Conservation (phyloP, 2,888 invertebrate genomes). For the Thalpophila matura region DNA sequence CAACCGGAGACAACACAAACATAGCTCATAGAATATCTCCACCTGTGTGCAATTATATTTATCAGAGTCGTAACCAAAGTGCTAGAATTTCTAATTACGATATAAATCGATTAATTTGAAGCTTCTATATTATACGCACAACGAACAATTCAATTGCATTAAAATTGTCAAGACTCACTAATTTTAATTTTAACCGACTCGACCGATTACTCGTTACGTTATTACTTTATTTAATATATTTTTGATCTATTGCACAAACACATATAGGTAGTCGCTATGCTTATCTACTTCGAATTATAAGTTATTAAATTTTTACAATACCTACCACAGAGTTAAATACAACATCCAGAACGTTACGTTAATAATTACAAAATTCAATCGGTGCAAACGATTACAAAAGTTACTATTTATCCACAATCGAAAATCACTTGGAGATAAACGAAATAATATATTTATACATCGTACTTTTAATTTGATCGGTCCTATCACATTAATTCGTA, state of each 20-base stretch:
- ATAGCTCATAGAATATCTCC: slow-evolving; percentile 69
- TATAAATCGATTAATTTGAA: slow-evolving; percentile 86
- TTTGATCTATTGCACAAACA: slow-evolving; percentile 88
- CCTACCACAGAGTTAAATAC: slow-evolving; percentile 88
- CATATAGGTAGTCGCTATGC: slow-evolving; percentile 83
- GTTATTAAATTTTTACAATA: slow-evolving; percentile 88
- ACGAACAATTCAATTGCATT: slow-evolving; percentile 80
- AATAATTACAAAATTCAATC: slow-evolving; percentile 89
- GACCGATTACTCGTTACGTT: slow-evolving; percentile 73
- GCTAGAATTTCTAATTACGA: slow-evolving; percentile 86
- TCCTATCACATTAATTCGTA: slow-evolving; percentile 85
- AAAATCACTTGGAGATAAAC: slow-evolving; percentile 76
- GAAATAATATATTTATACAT: slow-evolving; percentile 78
- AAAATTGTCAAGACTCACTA: slow-evolving; percentile 79
- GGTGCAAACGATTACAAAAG: slow-evolving; percentile 88
- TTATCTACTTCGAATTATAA: slow-evolving; percentile 86
- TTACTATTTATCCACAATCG: slow-evolving; percentile 76
- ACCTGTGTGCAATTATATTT: slow-evolving; percentile 80
- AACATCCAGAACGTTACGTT: slow-evolving; percentile 89
- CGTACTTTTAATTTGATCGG: slow-evolving; percentile 77
- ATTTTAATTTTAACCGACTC: slow-evolving; percentile 72
- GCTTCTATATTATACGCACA: slow-evolving; percentile 86
- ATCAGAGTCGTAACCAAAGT: slow-evolving; percentile 82
- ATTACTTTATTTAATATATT: slow-evolving; percentile 73
- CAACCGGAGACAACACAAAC: slow-evolving; percentile 78